Base-by-base conservation (phyloP, 2,113 vertebrate genomes). In the Sturnira hondurensis region DNA sequence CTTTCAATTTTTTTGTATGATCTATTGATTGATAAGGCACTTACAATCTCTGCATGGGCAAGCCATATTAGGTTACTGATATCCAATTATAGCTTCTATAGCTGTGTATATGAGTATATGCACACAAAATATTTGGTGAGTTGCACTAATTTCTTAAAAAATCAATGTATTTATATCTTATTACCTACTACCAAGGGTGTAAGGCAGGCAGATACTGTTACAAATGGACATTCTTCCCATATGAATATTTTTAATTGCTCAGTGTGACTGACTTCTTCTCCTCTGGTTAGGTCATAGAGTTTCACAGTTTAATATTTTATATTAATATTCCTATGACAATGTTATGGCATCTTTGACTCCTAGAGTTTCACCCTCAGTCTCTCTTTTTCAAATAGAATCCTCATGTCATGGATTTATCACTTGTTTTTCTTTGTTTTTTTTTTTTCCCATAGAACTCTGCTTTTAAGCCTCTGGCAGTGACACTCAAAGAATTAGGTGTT, bases 21-120 rank as follows among this genome's bases (percentile, higher is more conserved):
- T 95, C 81, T 95, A 63, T 78, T 88, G 41, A 88, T 93, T 84
- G 43, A 76, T 76, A 92, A 94, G 11, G 10, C 54, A 70, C 41
- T 91, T 81, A 85, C 19, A 91, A 13, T n/a, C 20, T 88, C 26
- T 78, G 28, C 88, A 52, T 4, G 9, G 38, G 71, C 20, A 86
- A 84, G 31, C 50, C 67, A 20, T 68, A 81, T 56, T 76, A 70
- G 43, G n/a, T 89, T 94, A 70, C 24, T 76, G 45, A 24, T 43
- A 50, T 73, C 31, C 26, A 90, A 43, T 68, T 38, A 93, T 0
- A 96, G 38, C 28, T 58, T 93, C 92, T 86, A 15, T 38, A 88
- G 50, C 36, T 70, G 28, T 47, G 38, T 91, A 11, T 1, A 7
- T 47, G 47, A 54, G 11, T 71, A 11, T 33, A 10, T 31, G 16